Base-by-base conservation (phyloP, 2,113 vertebrate species). In the Poeciliopsis prolifica region DNA sequence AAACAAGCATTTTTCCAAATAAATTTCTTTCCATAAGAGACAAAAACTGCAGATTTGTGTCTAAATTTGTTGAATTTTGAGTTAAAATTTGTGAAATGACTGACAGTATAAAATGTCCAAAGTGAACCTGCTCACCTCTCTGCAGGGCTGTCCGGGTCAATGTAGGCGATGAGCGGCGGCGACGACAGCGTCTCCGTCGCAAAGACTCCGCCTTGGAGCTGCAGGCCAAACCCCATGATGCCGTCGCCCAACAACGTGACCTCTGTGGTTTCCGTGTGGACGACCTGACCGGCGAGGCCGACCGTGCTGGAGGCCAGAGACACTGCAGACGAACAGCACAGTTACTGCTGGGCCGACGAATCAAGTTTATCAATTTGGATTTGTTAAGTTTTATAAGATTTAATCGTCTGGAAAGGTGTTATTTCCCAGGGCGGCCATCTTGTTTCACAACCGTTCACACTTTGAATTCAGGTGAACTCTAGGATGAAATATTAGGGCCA, bases 191-290 rank as follows among this genome's bases (percentile, higher is more conserved):
- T 98, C 87, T 99, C 98, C 0, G 98, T 99, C 86, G 98, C 96
- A 31, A 99, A 99, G 74, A 99, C 97, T 0, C 98, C 97, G 5
- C 98, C 98, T 89, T 99, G 98, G 85, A 99, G 96, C 86, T 99
- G 98, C 82, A 99, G 96, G 70, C 98, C 98, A 81, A 99, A 99
- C 64, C 98, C 98, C 68, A 96, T 94, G 73, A 99, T 83, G 54
- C 97, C 96, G 87, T 99, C 97, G 54, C 97, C 96, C 24, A 96
- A 94, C 92, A 99, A 92, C 74, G 88, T 92, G 3, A 99, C 97
- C 91, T 99, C 97, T 0, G 97, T 98, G 79, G 96, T 98, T 91
- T 99, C 98, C 0, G 97, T 99, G 93, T 99, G 98, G 51, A 99
- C 98, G 3, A 99, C 97, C 93, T 99, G 98, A 30, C 98, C 98